Evolutionary conservation across 2,113 vertebrate genomes (phyloP).

Genomic region (Pygoscelis adeliae): DNA sequence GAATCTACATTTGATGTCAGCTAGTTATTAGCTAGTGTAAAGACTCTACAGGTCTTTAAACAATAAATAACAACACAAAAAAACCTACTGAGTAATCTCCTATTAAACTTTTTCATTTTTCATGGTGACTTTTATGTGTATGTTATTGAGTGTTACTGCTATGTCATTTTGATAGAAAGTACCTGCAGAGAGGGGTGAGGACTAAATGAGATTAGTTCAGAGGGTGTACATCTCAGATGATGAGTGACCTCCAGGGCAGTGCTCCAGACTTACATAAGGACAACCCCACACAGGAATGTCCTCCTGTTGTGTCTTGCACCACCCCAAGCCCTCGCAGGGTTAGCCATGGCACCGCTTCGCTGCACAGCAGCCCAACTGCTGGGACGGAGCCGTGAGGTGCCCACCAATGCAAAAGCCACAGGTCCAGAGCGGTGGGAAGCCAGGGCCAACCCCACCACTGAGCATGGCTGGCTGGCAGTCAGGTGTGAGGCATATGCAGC

Average conservation of each 20-base stretch:
- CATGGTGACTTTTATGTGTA: not conserved
- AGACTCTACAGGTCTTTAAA: not conserved
- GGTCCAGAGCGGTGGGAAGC: not conserved
- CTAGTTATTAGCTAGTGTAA: not conserved
- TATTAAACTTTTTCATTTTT: not conserved
- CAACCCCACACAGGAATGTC: rapidly evolving
- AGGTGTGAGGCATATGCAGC: not conserved
- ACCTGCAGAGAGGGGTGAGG: not conserved
- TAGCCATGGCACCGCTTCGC: rapidly evolving
- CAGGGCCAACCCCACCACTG: rapidly evolving
- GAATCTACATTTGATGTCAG: not conserved
- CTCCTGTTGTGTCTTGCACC: not conserved
- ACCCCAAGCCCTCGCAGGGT: rapidly evolving
- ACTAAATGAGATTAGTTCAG: not conserved
- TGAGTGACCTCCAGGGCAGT: not conserved
- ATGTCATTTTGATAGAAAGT: not conserved
- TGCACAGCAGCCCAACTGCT: rapidly evolving
- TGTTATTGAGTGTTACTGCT: not conserved
- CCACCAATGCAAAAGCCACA: rapidly evolving
- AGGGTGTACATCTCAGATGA: not conserved
- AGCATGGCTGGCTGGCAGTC: not conserved
- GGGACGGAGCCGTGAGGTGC: rapidly evolving
- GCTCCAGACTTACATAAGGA: not conserved
- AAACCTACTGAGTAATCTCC: not conserved
- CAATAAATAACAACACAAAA: not conserved